phyloP scores from a whole-genome alignment of 2,888 invertebrate species.

The Eilema griseolum region DNA sequence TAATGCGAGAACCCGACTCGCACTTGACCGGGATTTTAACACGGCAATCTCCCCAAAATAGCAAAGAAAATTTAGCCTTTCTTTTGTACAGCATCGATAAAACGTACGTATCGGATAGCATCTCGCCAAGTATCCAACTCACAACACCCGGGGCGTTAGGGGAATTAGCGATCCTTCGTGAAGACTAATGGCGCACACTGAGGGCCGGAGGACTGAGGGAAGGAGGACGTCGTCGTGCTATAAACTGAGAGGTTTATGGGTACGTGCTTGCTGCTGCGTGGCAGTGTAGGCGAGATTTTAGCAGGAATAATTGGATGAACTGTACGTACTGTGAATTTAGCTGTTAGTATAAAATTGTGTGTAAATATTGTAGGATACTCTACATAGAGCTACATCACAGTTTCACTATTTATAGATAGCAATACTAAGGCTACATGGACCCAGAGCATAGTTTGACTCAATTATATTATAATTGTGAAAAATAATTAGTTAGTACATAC shows the following conservation, averaged over 20 bases:
- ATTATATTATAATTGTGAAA: too few species aligned
- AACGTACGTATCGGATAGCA: constrained; percentile 28
- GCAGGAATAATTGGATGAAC: constrained; percentile 46
- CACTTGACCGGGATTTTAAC: too few species aligned
- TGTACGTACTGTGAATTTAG: constrained; percentile 14
- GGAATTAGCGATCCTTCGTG: constrained; percentile 53
- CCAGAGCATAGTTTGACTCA: too few species aligned
- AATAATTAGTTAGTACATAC: too few species aligned
- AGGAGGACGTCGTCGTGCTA: constrained; percentile 41
- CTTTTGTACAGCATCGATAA: constrained; percentile 29
- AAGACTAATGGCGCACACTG: constrained; percentile 41
- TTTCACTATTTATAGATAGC: too few species aligned
- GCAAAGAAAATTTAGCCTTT: not conserved
- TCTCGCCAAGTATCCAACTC: constrained; percentile 43
- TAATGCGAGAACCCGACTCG: too few species aligned
- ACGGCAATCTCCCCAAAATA: not conserved
- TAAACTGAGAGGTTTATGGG: constrained; percentile 48
- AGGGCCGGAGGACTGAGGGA: constrained; percentile 34
- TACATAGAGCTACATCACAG: not conserved
- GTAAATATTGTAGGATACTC: not conserved
- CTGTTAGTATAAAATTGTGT: constrained; percentile 8
- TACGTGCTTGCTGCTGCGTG: constrained; percentile 38
- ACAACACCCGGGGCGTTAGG: constrained; percentile 42
- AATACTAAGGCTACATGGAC: too few species aligned
- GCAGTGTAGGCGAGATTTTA: constrained; percentile 38